phyloP scores from a whole-genome alignment of 2,797 vertebrate genomes.

The Spondyliosoma cantharus region DNA sequence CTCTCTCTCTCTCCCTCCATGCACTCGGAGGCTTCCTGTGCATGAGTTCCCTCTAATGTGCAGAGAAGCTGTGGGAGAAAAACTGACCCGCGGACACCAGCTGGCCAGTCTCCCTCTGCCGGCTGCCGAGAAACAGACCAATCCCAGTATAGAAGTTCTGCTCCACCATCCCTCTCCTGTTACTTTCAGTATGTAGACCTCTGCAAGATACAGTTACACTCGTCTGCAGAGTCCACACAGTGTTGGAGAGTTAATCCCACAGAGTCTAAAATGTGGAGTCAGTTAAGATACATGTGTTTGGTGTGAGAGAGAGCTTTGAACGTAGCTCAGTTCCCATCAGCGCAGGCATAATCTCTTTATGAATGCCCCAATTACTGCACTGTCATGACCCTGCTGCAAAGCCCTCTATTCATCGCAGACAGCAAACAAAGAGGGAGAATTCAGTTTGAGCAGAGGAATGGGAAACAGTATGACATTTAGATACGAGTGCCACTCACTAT shows the following conservation, averaged over 20 bases:
- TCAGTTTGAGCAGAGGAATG: slow-evolving; percentile 35
- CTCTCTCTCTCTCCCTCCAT: slow-evolving; percentile 20
- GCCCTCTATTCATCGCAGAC: slow-evolving; percentile 60
- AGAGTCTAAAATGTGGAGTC: slow-evolving; percentile 17
- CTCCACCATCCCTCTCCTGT: slow-evolving; percentile 46
- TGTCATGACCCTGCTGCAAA: slow-evolving; percentile 52
- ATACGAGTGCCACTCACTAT: not conserved
- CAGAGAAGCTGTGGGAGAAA: slow-evolving; percentile 58
- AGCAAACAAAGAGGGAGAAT: slow-evolving; percentile 55
- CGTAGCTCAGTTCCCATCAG: slow-evolving; percentile 60
- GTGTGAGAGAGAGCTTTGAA: slow-evolving; percentile 44
- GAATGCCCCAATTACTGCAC: slow-evolving; percentile 77
- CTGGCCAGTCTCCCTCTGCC: slow-evolving; percentile 59
- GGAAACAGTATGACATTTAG: slow-evolving; percentile 9
- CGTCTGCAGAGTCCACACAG: slow-evolving; percentile 32
- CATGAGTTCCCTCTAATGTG: slow-evolving; percentile 44
- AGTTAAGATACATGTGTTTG: slow-evolving; percentile 15
- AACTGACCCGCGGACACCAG: slow-evolving; percentile 64
- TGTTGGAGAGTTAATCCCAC: slow-evolving; percentile 12
- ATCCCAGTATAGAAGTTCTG: slow-evolving; percentile 56
- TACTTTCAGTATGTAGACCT: slow-evolving; percentile 50
- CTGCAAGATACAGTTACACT: slow-evolving; percentile 66
- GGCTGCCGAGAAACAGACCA: slow-evolving; percentile 42
- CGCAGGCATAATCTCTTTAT: slow-evolving; percentile 75
- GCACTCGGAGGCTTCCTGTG: slow-evolving; percentile 68